Base-by-base conservation (phyloP, 2,797 vertebrate genomes). In the Pyrocephalus nanus region DNA sequence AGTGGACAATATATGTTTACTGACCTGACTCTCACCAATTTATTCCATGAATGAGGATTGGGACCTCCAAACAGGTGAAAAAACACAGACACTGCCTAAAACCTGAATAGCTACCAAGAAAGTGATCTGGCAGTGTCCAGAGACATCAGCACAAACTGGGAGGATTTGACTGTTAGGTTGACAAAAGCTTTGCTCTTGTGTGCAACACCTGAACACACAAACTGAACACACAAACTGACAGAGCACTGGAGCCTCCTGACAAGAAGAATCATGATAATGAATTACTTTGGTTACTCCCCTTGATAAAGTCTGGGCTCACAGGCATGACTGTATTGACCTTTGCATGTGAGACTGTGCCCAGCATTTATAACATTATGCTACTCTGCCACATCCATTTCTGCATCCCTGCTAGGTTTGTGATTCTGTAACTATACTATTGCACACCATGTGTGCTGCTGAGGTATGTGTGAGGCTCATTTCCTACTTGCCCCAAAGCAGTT, bases 1-100 rank as follows among this genome's bases (percentile, higher is more conserved):
- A 12, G n/a, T 42, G n/a, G 16, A 23, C 1, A 13, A 25, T 3
- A 22, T 3, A 1, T 4, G 3, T 73, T 65, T 64, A 42, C 15
- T 86, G 57, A 29, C 10, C 20, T 74, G 36, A 20, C 23, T 61
- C 32, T 74, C 51, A 40, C 45, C 27, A 13, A 2, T 32, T 36
- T 43, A 10, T 19, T 79, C 34, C 30, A 30, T 50, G 34, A 61
- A 12, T 43, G 30, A 54, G 7, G 25, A 12, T 2, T 84, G 34
- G 48, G 15, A 50, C 3, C 12, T 85, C 53, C 34, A n/a, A 36
- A 30, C 2, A 5, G 15, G 9, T n/a, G 40, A 30, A 62, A 70
- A 61, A 0, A 15, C 17, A 40, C 36, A 34, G 26, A 43, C 58
- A 76, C 2, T 21, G 34, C 23, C 11, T 50, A 30, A 89, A 84